Conservation (phyloP, 2,113 vertebrate genomes). For the Cololabis saira region DNA sequence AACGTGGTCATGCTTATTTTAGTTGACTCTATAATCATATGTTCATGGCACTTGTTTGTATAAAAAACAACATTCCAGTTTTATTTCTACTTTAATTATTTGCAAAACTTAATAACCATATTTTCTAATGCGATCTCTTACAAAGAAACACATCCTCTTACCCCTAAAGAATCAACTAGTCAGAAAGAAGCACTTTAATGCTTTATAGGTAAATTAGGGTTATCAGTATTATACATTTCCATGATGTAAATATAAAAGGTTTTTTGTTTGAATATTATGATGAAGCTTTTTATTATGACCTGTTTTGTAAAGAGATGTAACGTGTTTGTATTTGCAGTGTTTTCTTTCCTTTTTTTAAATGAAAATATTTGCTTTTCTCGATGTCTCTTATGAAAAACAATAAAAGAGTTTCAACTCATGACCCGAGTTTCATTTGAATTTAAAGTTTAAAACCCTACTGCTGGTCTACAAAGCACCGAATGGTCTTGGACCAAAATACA, state of each 20-base stretch:
- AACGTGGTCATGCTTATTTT: conserved; percentile 55
- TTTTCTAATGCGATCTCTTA: conserved; percentile 5
- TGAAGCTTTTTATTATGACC: conserved; percentile 57
- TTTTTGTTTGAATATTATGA: conserved; percentile 60
- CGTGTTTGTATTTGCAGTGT: conserved; percentile 65
- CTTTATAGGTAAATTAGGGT: conserved; percentile 66
- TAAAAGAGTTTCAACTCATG: conserved; percentile 2
- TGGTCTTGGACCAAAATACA: no score
- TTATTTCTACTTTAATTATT: conserved; percentile 19
- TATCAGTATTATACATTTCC: conserved; percentile 82
- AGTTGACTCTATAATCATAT: conserved; percentile 26
- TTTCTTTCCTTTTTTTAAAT: conserved; percentile 38
- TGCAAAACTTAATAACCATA: not conserved
- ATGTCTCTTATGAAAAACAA: conserved; percentile 18
- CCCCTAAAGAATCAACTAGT: conserved; percentile 33
- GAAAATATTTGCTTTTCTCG: conserved; percentile 47
- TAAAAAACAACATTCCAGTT: conserved; percentile 67
- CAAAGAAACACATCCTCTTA: conserved; percentile 18
- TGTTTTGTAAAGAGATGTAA: conserved; percentile 53
- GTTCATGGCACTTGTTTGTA: conserved; percentile 56
- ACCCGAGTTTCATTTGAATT: not conserved
- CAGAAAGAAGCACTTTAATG: conserved; percentile 78
- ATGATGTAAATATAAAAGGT: conserved; percentile 48
- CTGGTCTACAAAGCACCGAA: no score
- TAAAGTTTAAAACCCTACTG: no score